phyloP scores from a whole-genome alignment of 2,888 invertebrate genomes.

The Brassicogethes aeneus region DNA sequence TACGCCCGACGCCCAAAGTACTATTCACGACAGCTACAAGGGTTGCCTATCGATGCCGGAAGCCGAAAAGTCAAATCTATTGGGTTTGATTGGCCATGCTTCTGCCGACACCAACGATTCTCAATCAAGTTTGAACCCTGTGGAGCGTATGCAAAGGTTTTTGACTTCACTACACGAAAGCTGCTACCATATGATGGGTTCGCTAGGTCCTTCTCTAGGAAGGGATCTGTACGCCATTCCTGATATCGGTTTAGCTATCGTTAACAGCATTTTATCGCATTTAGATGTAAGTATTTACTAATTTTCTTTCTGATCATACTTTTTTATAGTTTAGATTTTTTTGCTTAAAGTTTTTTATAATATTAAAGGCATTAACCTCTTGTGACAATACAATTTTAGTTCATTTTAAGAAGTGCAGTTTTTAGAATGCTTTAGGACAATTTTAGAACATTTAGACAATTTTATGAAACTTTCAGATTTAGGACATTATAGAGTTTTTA shows the following conservation, averaged over 20 bases:
- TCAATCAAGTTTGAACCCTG: constrained; percentile 39
- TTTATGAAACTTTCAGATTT: no score
- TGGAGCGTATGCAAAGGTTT: constrained; percentile 79
- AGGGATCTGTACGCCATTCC: constrained; percentile 76
- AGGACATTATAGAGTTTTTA: no score
- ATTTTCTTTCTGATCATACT: constrained; percentile 2
- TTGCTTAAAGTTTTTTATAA: not conserved
- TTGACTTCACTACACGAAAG: constrained; percentile 70
- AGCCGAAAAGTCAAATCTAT: constrained; percentile 65
- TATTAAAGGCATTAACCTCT: not conserved
- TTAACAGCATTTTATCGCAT: constrained; percentile 61
- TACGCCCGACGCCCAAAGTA: constrained; percentile 54
- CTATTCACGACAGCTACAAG: constrained; percentile 58
- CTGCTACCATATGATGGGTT: constrained; percentile 72
- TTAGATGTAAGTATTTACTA: constrained; percentile 45
- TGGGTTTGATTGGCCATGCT: constrained; percentile 50
- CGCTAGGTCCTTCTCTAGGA: constrained; percentile 70
- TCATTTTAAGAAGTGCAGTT: no score
- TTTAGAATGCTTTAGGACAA: no score
- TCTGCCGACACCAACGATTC: constrained; percentile 23
- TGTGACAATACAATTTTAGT: no score
- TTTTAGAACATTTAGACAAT: no score
- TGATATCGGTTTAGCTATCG: constrained; percentile 64
- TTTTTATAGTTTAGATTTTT: constrained; percentile 1
- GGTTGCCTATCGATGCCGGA: constrained; percentile 64